phyloP scores from a whole-genome alignment of 2,888 invertebrate genomes.

The Melipona beecheii region DNA sequence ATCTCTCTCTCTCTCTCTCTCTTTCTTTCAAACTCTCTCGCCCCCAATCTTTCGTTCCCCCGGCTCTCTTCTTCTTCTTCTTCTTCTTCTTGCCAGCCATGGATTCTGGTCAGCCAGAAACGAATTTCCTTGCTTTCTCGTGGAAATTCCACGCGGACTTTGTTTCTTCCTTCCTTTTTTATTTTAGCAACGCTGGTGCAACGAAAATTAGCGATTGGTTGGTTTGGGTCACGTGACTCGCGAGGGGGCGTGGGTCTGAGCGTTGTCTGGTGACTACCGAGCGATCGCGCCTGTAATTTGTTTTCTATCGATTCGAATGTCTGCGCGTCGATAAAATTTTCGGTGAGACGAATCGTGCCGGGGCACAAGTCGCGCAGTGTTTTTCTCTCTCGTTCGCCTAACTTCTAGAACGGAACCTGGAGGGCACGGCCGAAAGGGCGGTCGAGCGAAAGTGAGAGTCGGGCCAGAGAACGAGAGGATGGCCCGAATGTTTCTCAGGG shows the following conservation, averaged over 20 bases:
- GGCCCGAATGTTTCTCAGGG: conserved; percentile 82
- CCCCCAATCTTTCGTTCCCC: neutral
- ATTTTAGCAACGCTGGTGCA: too few species aligned
- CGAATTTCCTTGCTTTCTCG: conserved; percentile 39
- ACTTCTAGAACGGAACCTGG: conserved; percentile 25
- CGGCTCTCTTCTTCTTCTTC: neutral
- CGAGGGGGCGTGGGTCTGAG: too few species aligned
- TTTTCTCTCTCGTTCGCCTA: too few species aligned
- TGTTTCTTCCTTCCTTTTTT: neutral
- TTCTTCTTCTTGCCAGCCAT: neutral
- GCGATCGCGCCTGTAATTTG: too few species aligned
- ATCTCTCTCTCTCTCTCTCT: neutral
- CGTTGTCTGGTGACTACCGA: too few species aligned
- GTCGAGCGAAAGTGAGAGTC: conserved; percentile 57
- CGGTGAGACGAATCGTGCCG: too few species aligned
- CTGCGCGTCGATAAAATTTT: too few species aligned
- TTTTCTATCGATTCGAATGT: too few species aligned
- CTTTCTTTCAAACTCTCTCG: too few species aligned
- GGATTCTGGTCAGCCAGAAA: conserved; percentile 35
- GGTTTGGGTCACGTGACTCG: too few species aligned
- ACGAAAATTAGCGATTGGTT: too few species aligned
- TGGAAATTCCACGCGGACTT: conserved; percentile 64
- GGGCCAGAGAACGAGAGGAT: conserved; percentile 38
- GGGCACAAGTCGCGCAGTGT: too few species aligned
- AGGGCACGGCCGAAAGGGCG: conserved; percentile 13